Conservation (phyloP, 2,113 vertebrate species). For the Euleptes europaea region DNA sequence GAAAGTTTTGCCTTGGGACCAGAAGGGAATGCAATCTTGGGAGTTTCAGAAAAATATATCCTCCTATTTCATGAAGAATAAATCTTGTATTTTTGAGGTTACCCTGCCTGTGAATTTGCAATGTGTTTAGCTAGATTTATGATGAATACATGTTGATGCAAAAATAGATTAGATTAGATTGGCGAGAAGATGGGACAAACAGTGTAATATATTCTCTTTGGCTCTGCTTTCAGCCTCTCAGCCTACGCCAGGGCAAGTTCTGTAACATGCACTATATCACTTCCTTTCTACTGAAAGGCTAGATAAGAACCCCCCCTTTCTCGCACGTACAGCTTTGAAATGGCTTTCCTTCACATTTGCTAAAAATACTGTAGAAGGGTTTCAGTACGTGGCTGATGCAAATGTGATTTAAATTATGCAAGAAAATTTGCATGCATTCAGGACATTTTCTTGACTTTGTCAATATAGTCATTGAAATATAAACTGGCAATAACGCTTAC, state of each 20-base stretch:
- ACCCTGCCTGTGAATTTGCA: conserved; percentile 38
- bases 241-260: neutral
- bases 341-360: neutral
- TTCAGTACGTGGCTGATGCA: neutral
- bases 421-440: conserved; percentile 9
- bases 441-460: conserved; percentile 35
- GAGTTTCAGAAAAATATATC: conserved; percentile 2
- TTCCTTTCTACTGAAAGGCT: neutral
- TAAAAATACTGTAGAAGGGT: neutral
- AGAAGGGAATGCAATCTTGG: conserved; percentile 41
- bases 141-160: conserved; percentile 47
- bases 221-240: conserved; percentile 17
- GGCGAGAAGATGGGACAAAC: conserved; percentile 38
- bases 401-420: neutral
- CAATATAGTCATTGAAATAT: conserved; percentile 20
- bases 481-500: conserved; percentile 27
- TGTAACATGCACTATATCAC: neutral
- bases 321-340: neutral
- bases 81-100: conserved; percentile 56
- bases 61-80: conserved; percentile 17
- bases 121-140: conserved; percentile 45
- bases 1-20: conserved; percentile 48
- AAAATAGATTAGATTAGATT: conserved; percentile 49
- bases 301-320: neutral
- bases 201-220: conserved; percentile 28